Evolutionary conservation across 2,113 vertebrate species (phyloP).

Genomic region (Rafetus swinhoei): DNA sequence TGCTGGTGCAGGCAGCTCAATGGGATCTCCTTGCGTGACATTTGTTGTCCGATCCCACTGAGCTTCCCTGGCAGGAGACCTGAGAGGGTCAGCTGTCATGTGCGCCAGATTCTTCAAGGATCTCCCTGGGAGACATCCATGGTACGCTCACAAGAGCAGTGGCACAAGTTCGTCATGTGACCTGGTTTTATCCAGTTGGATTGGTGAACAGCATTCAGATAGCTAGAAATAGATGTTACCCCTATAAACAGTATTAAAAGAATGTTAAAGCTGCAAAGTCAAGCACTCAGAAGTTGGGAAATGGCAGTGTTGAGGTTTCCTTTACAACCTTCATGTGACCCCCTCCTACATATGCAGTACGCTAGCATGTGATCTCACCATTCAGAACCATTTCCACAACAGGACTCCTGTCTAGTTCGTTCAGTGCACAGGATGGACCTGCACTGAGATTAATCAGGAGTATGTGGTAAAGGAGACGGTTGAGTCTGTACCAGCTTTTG

Average conservation of each 20-base stretch:
- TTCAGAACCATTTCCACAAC: not conserved
- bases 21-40: not conserved
- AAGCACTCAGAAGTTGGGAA: not conserved
- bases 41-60: not conserved
- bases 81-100: not conserved
- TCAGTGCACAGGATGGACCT: accelerated
- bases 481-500: not conserved
- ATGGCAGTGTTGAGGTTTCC: not conserved
- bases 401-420: not conserved
- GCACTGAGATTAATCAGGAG: not conserved
- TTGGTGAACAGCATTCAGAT: not conserved
- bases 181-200: not conserved
- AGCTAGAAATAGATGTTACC: not conserved
- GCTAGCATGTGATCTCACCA: not conserved
- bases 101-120: not conserved
- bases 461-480: not conserved
- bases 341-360: accelerated
- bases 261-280: not conserved
- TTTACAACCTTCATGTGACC: not conserved
- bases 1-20: too few species aligned
- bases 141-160: not conserved
- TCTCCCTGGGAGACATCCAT: accelerated
- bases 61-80: not conserved
- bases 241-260: not conserved
- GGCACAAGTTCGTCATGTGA: accelerated